Base-by-base conservation (phyloP, 2,113 vertebrate genomes). In the Melanostigma gelatinosum region DNA sequence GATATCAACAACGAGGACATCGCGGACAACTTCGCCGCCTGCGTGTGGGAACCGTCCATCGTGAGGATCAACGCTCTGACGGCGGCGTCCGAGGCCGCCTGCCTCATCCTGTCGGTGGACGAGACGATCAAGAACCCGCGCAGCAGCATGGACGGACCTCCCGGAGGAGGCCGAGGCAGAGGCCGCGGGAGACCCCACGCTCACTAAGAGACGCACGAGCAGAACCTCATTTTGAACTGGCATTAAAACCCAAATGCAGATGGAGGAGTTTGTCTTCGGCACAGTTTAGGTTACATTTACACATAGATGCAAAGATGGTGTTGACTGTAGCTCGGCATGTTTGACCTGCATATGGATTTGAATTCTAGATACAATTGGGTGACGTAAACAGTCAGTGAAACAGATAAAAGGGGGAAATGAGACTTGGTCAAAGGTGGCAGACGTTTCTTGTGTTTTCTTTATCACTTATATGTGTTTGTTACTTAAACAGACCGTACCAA, bases 41-140 rank as follows among this genome's bases (percentile, higher is more conserved):
- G 96, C 0, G 97, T 99, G 13, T 99, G 98, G 98, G 98, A 99
- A 78, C 98, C 98, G 0, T 94, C 97, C 1, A 68, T 99, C 3
- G 98, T 99, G 63, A 95, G 97, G 40, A 97, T 97, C 93, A 99
- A 98, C 0, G 98, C 97, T 0, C 91, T 99, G 75, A 99, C 97
- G 0, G 98, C 98, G 0, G 97, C 98, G 0, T 98, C 97, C 0
- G 98, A 99, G 91, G 98, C 98, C 0, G 97, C 98, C 0, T 99
- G 98, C 72, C 97, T 99, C 44, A 96, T 99, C 9, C 95, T 99
- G 71, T 99, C 97, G 0, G 97, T 99, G 8, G 98, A 99, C 0
- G 97, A 99, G 80, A 98, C 98, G 67, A 98, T 99, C 95, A 98
- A 96, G 92, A 99, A 98, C 76, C 98, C 98, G 0, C 97, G 97